Percentiles rank a stretch among this genome's conserved stretches.
phyloP scores from a whole-genome alignment of 2,113 vertebrate genomes.

The Festucalex cinctus region DNA sequence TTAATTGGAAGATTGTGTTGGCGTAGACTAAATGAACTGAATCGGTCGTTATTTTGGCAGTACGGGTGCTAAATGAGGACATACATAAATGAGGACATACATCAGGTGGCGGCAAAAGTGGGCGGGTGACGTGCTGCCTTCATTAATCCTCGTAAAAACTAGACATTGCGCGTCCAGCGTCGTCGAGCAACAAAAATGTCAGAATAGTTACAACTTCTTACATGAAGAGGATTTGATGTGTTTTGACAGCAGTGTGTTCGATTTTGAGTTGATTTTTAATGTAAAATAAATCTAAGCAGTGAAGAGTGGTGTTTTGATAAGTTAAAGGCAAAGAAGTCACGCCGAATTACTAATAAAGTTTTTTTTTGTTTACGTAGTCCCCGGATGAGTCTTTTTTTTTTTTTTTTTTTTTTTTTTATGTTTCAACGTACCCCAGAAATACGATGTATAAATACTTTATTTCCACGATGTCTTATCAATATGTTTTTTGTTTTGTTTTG shows the following conservation, averaged over 20 bases:
- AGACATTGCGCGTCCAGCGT: fast-evolving
- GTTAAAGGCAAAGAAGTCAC: too few species aligned
- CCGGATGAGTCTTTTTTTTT: too few species aligned
- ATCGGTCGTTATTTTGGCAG: not conserved
- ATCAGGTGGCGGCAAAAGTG: not conserved
- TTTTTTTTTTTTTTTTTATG: too few species aligned
- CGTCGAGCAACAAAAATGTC: not conserved
- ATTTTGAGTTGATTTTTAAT: too few species aligned
- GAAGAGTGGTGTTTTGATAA: too few species aligned
- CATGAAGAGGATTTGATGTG: too few species aligned
- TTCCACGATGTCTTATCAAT: not conserved
- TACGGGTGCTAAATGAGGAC: constrained; percentile 11
- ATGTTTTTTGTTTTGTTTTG: not conserved
- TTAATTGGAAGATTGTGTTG: not conserved
- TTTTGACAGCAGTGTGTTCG: too few species aligned
- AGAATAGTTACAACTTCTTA: too few species aligned
- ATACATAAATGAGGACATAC: not conserved
- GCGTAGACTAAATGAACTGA: not conserved
- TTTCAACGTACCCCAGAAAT: too few species aligned
- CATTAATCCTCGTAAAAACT: not conserved
- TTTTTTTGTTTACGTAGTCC: too few species aligned
- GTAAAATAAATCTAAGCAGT: too few species aligned
- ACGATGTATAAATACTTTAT: not conserved
- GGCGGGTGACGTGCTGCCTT: constrained; percentile 30
- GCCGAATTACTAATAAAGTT: too few species aligned